A percentile compares a stretch with the other conserved stretches of the same genome.
phyloP scores from a whole-genome alignment of 1,140 invertebrate species.

The Danaus melanippus region DNA sequence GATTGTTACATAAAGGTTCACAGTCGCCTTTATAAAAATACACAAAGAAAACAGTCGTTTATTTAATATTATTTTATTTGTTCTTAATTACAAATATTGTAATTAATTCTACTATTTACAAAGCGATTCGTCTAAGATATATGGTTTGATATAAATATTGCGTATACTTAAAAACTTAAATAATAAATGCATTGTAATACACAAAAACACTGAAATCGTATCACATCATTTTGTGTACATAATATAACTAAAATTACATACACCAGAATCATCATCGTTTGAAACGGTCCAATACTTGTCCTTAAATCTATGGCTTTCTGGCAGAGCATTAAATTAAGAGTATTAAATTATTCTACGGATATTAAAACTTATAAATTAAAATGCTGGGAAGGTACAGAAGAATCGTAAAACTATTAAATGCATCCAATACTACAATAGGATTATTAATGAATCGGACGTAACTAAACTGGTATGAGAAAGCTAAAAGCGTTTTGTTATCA shows the following conservation, averaged over 20 bases:
- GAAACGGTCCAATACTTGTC: conserved; percentile 5
- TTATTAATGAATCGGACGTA: conserved; percentile 21
- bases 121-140: conserved; percentile 47
- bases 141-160: conserved; percentile 60
- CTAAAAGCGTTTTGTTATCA: conserved; percentile 39
- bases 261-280: conserved; percentile 8
- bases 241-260: conserved; percentile 7
- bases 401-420: conserved; percentile 24
- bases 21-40: conserved; percentile 6
- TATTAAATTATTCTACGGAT: conserved; percentile 20
- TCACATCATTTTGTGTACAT: conserved; percentile 62
- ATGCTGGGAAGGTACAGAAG: conserved; percentile 17
- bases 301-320: conserved; percentile 21
- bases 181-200: conserved; percentile 63
- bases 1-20: too few species aligned
- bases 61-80: conserved; percentile 32
- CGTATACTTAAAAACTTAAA: conserved; percentile 39
- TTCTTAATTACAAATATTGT: conserved; percentile 65
- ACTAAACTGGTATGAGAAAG: conserved; percentile 32
- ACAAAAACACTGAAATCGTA: conserved; percentile 52
- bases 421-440: conserved; percentile 21
- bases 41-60: conserved; percentile 3
- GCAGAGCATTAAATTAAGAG: conserved; percentile 15
- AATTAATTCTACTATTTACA: conserved; percentile 66
- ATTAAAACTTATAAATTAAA: conserved; percentile 15